Evolutionary conservation across 2,888 invertebrate genomes (phyloP).

Genomic region (Lampropteryx suffumata): DNA sequence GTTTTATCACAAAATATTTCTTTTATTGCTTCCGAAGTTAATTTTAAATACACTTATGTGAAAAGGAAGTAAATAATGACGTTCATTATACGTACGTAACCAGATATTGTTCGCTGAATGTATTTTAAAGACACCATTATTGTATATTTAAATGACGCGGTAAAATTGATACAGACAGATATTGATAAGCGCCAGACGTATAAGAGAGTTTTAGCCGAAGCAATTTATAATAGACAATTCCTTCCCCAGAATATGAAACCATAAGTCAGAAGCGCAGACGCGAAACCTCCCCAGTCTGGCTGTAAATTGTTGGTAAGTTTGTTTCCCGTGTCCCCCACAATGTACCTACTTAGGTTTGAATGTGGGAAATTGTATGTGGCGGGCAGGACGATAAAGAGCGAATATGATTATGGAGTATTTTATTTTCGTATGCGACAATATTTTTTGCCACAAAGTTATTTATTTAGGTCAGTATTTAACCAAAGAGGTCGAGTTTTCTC

Average conservation of each 20-base stretch:
- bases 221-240: not conserved
- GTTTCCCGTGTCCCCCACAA: slow-evolving; percentile 41
- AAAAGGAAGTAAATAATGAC: no score
- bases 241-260: slow-evolving; percentile 1
- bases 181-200: slow-evolving; percentile 24
- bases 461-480: slow-evolving; percentile 51
- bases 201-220: slow-evolving; percentile 14
- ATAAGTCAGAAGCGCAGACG: slow-evolving; percentile 7
- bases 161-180: no score
- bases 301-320: slow-evolving; percentile 20
- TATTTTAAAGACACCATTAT: no score
- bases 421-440: slow-evolving; percentile 43
- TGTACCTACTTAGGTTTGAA: slow-evolving; percentile 42
- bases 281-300: slow-evolving; percentile 4
- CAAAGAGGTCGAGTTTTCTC: slow-evolving; percentile 36
- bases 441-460: slow-evolving; percentile 42
- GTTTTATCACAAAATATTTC: no score
- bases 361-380: slow-evolving; percentile 44
- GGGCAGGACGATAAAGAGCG: slow-evolving; percentile 44
- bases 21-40: no score
- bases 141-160: no score
- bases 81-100: no score
- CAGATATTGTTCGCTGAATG: no score
- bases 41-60: no score
- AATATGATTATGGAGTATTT: slow-evolving; percentile 48